Base-by-base conservation (phyloP, 2,888 invertebrate species). In the Dicyrtoma fusca region DNA sequence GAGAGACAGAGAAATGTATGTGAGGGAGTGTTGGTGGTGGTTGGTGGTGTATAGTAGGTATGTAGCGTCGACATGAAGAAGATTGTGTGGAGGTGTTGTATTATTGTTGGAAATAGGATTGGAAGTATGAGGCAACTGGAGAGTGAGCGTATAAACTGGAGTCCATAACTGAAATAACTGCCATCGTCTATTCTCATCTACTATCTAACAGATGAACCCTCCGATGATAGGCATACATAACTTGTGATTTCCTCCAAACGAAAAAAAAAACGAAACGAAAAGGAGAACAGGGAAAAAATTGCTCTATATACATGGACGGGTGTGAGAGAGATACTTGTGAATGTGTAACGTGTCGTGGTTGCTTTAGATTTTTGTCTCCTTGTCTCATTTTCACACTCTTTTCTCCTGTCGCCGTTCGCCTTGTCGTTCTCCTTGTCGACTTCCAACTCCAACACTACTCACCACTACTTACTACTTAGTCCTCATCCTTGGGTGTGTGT, bases 141-240 rank as follows among this genome's bases (percentile, higher is more conserved):
- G 65, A 65, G 66, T 66, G 42, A 55, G 42, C 55, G 74, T 74
- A n/a, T n/a, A 75, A 76, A 80, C 74, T 74, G 77, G 74, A 76
- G 74, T 74, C 76, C 79, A 79, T 80, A 80, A 79, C 75, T 77
- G 80, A 75, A 68, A 68, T 68, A 68, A 68, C 68, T 68, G 68
- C 68, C 80, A 78, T 79, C 80, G 77, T 80, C 77, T 74, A 76
- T 80, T 80, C 80, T 80, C 80, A 80, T 80, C 77, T 73, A 74
- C 62, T 55, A 59, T 68, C 57, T 68, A 68, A 45, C 72, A 73
- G 75, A 77, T 77, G 77, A 77, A 77, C 74, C 74, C 75, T 73
- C 68, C 74, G 76, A 78, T 78, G 79, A 80, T 79, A 75, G 77
- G 79, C 77, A 78, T 74, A 76, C 77, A 77, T 80, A 79, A 80